Evolutionary conservation across 2,888 invertebrate genomes (phyloP).

Genomic region (Labia minor): DNA sequence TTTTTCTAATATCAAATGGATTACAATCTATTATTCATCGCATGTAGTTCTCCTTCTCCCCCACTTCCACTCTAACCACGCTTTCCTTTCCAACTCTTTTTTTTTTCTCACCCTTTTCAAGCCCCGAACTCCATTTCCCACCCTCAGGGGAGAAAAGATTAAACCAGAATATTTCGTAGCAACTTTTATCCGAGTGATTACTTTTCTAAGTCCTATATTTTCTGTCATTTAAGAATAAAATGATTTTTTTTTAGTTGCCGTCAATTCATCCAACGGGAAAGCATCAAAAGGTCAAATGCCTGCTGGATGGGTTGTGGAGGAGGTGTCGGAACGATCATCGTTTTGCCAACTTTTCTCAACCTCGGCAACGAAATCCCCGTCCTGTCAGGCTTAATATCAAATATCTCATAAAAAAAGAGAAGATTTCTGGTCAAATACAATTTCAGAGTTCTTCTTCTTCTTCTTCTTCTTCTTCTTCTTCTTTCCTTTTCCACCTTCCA

Average conservation of each 20-base stretch:
- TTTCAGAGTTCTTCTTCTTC: not conserved
- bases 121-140: too few species aligned
- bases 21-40: too few species aligned
- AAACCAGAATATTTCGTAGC: too few species aligned
- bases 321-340: too few species aligned
- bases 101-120: too few species aligned
- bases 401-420: slow-evolving; percentile 1
- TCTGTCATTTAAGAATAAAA: not conserved
- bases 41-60: too few species aligned
- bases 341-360: not conserved
- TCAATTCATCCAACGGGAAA: too few species aligned
- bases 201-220: not conserved
- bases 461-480: not conserved
- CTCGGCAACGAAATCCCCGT: not conserved
- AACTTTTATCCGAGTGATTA: not conserved
- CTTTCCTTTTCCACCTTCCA: not conserved
- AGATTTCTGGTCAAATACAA: slow-evolving; percentile 8
- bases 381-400: not conserved
- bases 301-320: too few species aligned
- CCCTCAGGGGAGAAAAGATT: too few species aligned
- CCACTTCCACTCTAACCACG: too few species aligned
- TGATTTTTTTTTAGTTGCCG: not conserved
- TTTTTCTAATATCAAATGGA: too few species aligned
- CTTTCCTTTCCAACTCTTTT: too few species aligned
- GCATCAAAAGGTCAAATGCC: not conserved